Evolutionary conservation across 2,113 vertebrate species (phyloP).

Genomic region (Megaptera novaeangliae): DNA sequence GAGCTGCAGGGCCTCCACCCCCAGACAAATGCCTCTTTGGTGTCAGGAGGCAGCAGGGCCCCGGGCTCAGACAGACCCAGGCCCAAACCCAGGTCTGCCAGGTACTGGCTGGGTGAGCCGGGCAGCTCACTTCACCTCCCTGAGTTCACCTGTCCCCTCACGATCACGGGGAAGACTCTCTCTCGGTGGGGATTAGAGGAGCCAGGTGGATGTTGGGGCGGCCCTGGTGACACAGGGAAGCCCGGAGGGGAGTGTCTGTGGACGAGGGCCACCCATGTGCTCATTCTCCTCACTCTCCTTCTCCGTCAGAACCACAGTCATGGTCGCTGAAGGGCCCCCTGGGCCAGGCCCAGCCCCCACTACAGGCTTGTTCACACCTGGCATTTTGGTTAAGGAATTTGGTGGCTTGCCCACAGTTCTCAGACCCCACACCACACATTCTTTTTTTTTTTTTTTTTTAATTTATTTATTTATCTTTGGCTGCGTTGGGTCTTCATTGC

Average conservation of each 20-base stretch:
- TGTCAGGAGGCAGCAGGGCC: background rate
- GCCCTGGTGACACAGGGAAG: background rate
- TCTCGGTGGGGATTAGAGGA: background rate
- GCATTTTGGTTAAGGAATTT: too few relatives aligned
- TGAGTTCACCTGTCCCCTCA: background rate
- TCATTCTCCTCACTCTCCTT: background rate
- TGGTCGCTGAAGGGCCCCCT: background rate
- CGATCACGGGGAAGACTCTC: background rate
- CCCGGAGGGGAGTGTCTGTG: background rate
- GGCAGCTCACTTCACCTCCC: background rate
- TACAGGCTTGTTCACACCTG: background rate
- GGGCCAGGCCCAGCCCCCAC: background rate
- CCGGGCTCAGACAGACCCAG: background rate
- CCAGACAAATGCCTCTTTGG: background rate
- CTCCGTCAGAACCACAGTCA: background rate
- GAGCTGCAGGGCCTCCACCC: background rate
- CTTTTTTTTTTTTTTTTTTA: too few relatives aligned
- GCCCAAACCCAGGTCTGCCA: background rate
- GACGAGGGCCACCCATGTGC: background rate
- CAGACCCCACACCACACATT: background rate
- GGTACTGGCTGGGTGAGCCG: too few relatives aligned
- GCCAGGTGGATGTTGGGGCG: background rate
- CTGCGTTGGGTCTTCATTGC: too few relatives aligned
- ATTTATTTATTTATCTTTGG: too few relatives aligned
- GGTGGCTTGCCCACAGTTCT: background rate